Evolutionary conservation across 1,140 invertebrate genomes (phyloP), one percentile per base, ranked within the genome.

Genomic region (Ceratina australensis): DNA sequence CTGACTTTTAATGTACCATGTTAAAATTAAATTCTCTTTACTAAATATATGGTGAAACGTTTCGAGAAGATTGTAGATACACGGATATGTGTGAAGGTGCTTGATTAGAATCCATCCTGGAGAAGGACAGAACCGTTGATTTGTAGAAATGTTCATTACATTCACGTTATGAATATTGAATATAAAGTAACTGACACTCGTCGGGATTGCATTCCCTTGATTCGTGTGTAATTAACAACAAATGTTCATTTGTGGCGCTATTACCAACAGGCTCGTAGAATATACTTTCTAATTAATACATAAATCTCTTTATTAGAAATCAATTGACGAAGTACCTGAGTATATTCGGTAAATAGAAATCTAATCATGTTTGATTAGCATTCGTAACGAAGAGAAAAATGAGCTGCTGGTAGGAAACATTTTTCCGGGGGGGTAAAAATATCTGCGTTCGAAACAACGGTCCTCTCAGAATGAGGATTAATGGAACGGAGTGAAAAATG

Each of bases 221-320:
- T 56, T 54, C 65, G 18, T 26, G 26, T 69, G 22, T 57, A 56
- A 69, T 69, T 57, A 69, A 69, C 52, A 69, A 69, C 52, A 56
- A 69, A 69, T 26, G 49, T 54, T 54, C 66, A 50, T 68, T 54
- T 28, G 52, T 33, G 15, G 26, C 15, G 28, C 3, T 12, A n/a
- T 16, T 69, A 69, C 42, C 54, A 59, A n/a, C 22, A 16, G 28
- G 20, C 42, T 59, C 33, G 5, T 10, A 71, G 54, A 71, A 59
- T 59, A 59, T 28, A 33, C 67, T 57, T 69, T 71, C 68, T 59
- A 71, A 71, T 59, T 71, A 71, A 59, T 47, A 20, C 52, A 56
- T 69, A 56, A 56, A 56, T 69, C 67, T 56, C 52, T 68, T 56
- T 69, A 69, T 56, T 42, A 69, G 50, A 56, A 69, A 69, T 24